Evolutionary conservation across 2,113 vertebrate genomes (phyloP).

Genomic region (Plestiodon gilberti): DNA sequence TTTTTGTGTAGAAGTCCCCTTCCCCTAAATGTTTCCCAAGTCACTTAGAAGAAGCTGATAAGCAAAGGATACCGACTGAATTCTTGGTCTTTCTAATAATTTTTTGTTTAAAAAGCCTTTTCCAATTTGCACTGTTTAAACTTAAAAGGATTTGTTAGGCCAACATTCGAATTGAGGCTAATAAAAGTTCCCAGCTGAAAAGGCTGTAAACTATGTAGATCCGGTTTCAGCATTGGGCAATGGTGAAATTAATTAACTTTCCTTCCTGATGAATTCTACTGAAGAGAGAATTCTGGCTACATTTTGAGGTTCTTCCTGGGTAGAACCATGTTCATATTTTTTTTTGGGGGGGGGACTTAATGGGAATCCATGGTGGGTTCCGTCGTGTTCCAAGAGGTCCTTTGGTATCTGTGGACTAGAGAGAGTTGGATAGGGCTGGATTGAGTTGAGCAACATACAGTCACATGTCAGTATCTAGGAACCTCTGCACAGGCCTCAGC

Average conservation of each 20-base stretch:
- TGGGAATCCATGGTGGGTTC: neutral
- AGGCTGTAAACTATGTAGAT: neutral
- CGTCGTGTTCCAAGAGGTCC: neutral
- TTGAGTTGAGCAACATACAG: neutral
- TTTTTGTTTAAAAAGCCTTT: neutral
- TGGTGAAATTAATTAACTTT: neutral
- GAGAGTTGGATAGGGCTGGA: neutral
- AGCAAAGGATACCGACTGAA: neutral
- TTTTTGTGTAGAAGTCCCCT: neutral
- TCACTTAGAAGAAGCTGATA: neutral
- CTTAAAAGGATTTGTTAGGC: neutral
- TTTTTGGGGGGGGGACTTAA: neutral
- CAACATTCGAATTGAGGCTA: neutral
- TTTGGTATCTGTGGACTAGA: neutral
- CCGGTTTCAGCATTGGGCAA: neutral
- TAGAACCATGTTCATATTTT: neutral
- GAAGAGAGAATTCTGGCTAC: neutral
- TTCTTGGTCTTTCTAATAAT: neutral
- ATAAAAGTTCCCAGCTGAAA: neutral
- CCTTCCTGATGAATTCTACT: neutral
- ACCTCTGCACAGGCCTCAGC: neutral
- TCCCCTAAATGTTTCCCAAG: neutral
- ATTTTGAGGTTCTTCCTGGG: neutral
- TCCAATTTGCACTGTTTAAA: neutral
- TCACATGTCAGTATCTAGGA: neutral